These are phyloP conservation scores for Pangasianodon hypophthalmus DNA, from an alignment of 2,113 vertebrate genomes.

Conservation along the genomic window DNA sequence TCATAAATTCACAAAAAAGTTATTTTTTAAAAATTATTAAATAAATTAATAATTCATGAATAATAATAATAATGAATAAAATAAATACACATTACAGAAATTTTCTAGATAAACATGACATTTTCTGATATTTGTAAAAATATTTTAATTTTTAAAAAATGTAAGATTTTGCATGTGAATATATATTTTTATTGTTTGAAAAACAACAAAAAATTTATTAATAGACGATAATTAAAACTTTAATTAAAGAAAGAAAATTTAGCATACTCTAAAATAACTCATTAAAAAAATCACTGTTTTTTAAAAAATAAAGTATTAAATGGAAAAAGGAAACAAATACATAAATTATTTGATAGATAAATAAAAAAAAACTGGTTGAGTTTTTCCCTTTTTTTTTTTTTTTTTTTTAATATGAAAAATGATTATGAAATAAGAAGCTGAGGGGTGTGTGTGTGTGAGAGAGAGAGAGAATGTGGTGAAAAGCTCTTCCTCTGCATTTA, in stretches of 20 bases:
- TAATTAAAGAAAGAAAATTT: not conserved
- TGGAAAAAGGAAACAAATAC: too few species aligned
- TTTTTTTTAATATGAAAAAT: not conserved
- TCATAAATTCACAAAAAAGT: not conserved
- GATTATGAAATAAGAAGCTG: too few species aligned
- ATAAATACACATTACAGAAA: not conserved
- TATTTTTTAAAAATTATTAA: not conserved
- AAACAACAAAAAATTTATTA: not conserved
- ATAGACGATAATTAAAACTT: not conserved
- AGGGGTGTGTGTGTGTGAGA: too few species aligned
- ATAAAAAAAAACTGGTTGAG: not conserved
- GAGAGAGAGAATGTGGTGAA: constrained; percentile 68
- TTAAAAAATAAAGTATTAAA: not conserved
- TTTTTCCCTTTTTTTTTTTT: not conserved
- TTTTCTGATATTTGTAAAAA: not conserved
- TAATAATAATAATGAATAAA: not conserved
- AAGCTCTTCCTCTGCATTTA: constrained; percentile 78
- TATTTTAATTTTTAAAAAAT: not conserved
- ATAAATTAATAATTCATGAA: not conserved
- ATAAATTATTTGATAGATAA: too few species aligned
- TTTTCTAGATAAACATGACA: not conserved
- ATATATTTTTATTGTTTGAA: not conserved
- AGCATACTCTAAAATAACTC: not conserved
- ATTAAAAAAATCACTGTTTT: too few species aligned
- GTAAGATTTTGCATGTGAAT: not conserved